phyloP scores from a whole-genome alignment of 2,888 invertebrate genomes.

The Microplitis deprimator region DNA sequence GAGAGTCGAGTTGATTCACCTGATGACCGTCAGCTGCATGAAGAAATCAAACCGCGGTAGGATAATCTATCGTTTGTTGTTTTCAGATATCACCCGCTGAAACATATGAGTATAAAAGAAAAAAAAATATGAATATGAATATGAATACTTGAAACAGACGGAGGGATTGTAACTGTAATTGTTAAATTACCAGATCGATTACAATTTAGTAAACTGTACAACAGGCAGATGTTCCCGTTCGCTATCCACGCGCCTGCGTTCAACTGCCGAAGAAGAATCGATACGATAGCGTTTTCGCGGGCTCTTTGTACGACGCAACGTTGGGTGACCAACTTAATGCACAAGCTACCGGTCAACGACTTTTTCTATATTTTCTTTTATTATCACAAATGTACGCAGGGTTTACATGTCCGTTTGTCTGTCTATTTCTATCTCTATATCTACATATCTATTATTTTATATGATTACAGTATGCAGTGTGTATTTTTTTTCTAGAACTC shows the following conservation, averaged over 20 bases:
- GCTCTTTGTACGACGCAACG: slow-evolving; percentile 30
- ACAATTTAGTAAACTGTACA: slow-evolving; percentile 34
- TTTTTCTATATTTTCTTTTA: background rate
- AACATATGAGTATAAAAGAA: background rate
- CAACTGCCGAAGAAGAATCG: slow-evolving; percentile 29
- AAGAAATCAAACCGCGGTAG: background rate
- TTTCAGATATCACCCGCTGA: background rate
- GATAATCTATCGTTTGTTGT: background rate
- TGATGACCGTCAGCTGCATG: too few relatives aligned
- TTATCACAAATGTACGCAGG: background rate
- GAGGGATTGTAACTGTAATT: slow-evolving; percentile 40
- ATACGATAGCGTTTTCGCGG: slow-evolving; percentile 26
- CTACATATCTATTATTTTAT: background rate
- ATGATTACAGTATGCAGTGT: background rate
- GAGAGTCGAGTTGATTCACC: too few relatives aligned
- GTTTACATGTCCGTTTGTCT: background rate
- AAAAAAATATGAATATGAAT: slow-evolving; percentile 7
- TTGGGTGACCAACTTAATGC: slow-evolving; percentile 33
- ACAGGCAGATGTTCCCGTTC: slow-evolving; percentile 42
- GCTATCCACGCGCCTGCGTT: slow-evolving; percentile 40
- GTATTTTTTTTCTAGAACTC: background rate
- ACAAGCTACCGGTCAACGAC: slow-evolving; percentile 41
- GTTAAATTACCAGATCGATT: slow-evolving; percentile 40
- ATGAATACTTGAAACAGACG: slow-evolving; percentile 10
- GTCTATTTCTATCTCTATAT: background rate